Evolutionary conservation across 2,797 vertebrate genomes (phyloP).

Genomic region (Myioborus miniatus): DNA sequence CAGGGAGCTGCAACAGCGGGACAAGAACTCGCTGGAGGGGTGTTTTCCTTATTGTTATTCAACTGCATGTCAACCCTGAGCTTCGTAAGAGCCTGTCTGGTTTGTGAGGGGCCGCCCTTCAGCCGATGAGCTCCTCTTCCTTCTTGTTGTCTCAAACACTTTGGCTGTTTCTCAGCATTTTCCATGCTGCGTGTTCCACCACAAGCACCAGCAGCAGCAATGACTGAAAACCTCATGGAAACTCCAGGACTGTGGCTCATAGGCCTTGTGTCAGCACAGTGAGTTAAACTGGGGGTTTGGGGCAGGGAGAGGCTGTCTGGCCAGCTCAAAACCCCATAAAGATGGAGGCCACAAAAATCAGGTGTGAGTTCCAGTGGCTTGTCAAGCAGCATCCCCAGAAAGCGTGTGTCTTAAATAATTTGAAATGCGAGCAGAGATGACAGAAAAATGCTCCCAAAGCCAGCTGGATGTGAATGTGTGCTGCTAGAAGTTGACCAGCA

Average conservation of each 20-base stretch:
- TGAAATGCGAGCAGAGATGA: neutral
- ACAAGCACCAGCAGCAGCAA: neutral
- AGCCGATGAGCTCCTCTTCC: neutral
- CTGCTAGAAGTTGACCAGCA: neutral
- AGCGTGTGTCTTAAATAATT: neutral
- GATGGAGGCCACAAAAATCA: neutral
- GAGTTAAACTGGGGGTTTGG: neutral
- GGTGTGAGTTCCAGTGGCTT: neutral
- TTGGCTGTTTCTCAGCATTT: neutral
- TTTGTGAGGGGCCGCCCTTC: neutral
- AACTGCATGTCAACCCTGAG: accelerated
- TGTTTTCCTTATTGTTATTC: neutral
- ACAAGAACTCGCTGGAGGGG: neutral
- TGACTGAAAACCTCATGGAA: neutral
- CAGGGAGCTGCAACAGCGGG: neutral
- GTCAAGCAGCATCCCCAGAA: neutral
- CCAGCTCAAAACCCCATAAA: neutral
- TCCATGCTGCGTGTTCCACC: accelerated
- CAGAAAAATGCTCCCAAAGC: neutral
- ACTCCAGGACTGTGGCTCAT: accelerated
- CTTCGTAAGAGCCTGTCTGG: neutral
- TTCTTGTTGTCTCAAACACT: neutral
- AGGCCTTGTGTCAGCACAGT: neutral
- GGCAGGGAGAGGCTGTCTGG: too few relatives aligned
- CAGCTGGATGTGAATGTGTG: neutral